Conservation (phyloP, 2,888 invertebrate species). For the Lasioglossum morio region DNA sequence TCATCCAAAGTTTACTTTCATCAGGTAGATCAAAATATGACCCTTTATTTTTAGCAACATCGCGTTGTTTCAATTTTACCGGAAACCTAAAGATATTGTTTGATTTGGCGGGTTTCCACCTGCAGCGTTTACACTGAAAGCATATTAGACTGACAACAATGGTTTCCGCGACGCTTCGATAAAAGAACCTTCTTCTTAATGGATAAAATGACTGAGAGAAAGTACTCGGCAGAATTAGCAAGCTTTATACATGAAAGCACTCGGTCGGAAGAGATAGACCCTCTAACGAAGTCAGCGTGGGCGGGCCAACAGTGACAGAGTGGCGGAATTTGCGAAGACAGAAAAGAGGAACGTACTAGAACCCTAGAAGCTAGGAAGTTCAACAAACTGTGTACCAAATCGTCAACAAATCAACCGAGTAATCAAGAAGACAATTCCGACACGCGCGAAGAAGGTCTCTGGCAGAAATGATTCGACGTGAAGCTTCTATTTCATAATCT, state of each 20-base stretch:
- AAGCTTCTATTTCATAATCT: not conserved
- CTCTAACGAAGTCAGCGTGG: constrained; percentile 4
- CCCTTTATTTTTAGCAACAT: not conserved
- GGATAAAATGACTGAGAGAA: not conserved
- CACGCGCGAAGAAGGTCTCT: not conserved
- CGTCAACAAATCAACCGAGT: not conserved
- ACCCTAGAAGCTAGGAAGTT: not conserved
- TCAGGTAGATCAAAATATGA: not conserved
- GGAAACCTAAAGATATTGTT: not conserved
- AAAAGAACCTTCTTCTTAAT: not conserved
- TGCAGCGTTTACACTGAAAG: not conserved
- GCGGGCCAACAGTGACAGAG: not conserved
- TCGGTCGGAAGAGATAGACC: not conserved
- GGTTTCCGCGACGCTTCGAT: not conserved
- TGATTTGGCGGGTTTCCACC: constrained; percentile 1
- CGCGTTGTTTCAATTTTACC: constrained; percentile 8
- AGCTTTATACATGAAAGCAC: not conserved
- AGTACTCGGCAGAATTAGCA: not conserved
- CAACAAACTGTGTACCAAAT: not conserved
- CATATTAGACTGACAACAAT: not conserved
- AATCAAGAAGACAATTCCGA: not conserved
- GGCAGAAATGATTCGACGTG: not conserved
- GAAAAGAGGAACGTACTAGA: not conserved
- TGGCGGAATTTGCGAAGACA: not conserved
- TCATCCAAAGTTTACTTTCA: not conserved